Evolutionary conservation across 2,797 vertebrate species (phyloP).

Genomic region (Calcarius lapponicus): DNA sequence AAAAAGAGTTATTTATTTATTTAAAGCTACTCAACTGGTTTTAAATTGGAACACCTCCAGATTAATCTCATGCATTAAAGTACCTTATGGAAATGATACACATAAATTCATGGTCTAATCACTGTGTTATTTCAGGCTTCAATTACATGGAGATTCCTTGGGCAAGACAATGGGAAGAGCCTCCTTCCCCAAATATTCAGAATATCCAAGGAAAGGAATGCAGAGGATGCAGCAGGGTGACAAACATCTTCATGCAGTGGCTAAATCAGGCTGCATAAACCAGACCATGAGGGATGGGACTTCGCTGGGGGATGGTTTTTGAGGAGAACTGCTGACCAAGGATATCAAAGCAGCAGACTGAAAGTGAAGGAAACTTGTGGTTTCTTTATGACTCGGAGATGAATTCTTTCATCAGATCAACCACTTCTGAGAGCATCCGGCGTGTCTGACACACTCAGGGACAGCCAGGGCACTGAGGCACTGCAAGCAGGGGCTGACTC

Average conservation of each 20-base stretch:
- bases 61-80: not conserved
- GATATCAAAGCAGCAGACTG: not conserved
- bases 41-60: not conserved
- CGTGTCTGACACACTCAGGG: not conserved
- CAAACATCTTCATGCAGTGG: not conserved
- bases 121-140: not conserved
- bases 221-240: not conserved
- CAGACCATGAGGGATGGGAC: not conserved
- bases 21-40: not conserved
- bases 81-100: not conserved
- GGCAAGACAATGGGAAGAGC: not conserved
- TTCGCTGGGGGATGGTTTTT: not conserved
- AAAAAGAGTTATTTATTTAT: not conserved
- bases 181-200: not conserved
- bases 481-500: not conserved
- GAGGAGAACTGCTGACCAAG: not conserved
- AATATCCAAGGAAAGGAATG: not conserved
- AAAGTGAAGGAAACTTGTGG: slow-evolving; percentile 52
- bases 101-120: not conserved
- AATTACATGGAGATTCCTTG: not conserved
- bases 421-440: slow-evolving; percentile 47
- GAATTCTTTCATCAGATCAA: slow-evolving; percentile 51
- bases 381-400: slow-evolving; percentile 31
- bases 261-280: not conserved
- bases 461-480: not conserved